Conservation (phyloP, 1,140 invertebrate genomes). For the Cyclina sinensis region DNA sequence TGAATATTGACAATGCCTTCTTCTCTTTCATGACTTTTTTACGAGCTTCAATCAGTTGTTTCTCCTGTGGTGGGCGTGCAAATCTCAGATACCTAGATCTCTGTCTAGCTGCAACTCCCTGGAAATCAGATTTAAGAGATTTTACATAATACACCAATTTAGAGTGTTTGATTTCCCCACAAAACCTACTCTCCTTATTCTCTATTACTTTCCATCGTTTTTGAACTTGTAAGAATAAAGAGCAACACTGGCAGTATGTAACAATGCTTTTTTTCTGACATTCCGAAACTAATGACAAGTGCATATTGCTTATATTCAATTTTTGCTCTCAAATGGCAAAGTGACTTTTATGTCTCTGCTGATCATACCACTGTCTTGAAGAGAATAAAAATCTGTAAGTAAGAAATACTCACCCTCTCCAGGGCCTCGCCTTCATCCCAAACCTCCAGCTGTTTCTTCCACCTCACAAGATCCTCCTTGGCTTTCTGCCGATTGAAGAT, state of each 20-base stretch:
- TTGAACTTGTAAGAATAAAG: no score
- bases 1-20: slow-evolving; percentile 79
- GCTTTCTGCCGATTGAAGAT: slow-evolving; percentile 75
- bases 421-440: slow-evolving; percentile 80
- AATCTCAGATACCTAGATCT: slow-evolving; percentile 85
- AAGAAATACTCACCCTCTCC: slow-evolving; percentile 73
- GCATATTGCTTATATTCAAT: no score
- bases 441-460: slow-evolving; percentile 73
- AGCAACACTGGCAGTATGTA: no score
- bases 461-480: slow-evolving; percentile 67
- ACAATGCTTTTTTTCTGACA: no score
- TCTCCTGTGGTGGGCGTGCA: slow-evolving; percentile 85
- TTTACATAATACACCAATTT: no score
- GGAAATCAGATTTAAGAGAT: background rate
- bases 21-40: slow-evolving; percentile 85
- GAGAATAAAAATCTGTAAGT: background rate
- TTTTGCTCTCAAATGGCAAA: no score
- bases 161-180: no score
- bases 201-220: no score
- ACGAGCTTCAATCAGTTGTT: slow-evolving; percentile 84
- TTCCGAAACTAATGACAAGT: no score
- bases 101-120: slow-evolving; percentile 85
- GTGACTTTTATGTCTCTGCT: no score
- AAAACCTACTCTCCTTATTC: no score
- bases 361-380: no score